Percentiles rank a stretch among this genome's conserved stretches.
Conservation (phyloP, 1,140 invertebrate genomes). For the Macrosteles quadrilineatus region DNA sequence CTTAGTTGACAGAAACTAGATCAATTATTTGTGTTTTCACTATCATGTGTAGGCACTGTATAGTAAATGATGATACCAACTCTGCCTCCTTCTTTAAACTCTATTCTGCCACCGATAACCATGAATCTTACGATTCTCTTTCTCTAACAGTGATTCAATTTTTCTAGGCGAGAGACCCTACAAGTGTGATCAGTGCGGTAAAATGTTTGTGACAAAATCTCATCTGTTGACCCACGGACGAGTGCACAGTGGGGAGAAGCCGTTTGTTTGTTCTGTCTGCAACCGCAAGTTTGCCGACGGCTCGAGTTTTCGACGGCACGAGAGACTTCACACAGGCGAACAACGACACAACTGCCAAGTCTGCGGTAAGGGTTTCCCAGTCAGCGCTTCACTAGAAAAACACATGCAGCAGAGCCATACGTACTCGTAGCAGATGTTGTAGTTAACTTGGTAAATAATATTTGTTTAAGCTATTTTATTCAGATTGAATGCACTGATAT, state of each 20-base stretch:
- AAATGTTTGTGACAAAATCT: constrained; percentile 87
- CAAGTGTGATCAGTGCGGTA: constrained; percentile 82
- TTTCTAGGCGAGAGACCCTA: constrained; percentile 73
- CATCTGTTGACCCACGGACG: constrained; percentile 84
- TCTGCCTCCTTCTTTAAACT: too few relatives aligned
- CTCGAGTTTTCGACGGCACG: constrained; percentile 54
- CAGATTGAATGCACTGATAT: too few relatives aligned
- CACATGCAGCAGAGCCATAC: constrained; percentile 31
- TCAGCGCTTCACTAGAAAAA: constrained; percentile 61
- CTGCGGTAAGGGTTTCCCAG: constrained; percentile 64
- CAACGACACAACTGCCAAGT: constrained; percentile 69
- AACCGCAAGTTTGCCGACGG: constrained; percentile 26
- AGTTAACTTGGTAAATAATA: too few relatives aligned
- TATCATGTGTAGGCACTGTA: too few relatives aligned
- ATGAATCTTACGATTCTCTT: too few relatives aligned
- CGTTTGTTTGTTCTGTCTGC: constrained; percentile 34
- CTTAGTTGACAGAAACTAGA: too few relatives aligned
- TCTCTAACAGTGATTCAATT: too few relatives aligned
- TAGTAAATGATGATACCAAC: too few relatives aligned
- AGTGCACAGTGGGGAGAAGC: constrained; percentile 61
- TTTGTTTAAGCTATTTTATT: too few relatives aligned
- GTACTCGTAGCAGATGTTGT: neutral
- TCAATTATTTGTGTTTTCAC: too few relatives aligned
- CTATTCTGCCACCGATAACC: too few relatives aligned
- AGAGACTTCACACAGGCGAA: constrained; percentile 71